These are phyloP conservation scores for Dendronephthya gigantea DNA, from an alignment of 64 coral and sea anemone genomes.

Conservation along the genomic window DNA sequence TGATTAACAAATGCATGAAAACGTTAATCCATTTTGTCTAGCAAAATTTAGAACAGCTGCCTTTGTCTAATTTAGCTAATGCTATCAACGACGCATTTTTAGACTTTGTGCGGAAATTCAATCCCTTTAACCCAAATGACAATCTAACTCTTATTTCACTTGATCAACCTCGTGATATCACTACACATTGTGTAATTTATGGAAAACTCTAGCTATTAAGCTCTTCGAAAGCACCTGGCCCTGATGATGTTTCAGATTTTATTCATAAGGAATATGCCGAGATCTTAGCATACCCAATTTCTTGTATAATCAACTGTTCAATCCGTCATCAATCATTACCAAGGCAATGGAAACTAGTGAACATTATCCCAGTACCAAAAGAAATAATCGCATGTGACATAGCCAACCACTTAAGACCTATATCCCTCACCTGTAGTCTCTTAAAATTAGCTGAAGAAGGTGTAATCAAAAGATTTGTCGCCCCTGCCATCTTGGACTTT, in stretches of 20 bases:
- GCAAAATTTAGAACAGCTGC: background rate
- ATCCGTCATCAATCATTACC: background rate
- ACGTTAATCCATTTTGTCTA: background rate
- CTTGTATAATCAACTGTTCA: background rate
- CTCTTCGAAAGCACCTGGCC: background rate
- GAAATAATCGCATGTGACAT: no score
- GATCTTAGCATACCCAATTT: background rate
- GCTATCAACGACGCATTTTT: slow-evolving; percentile 23
- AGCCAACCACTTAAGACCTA: no score
- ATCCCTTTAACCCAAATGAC: slow-evolving; percentile 5
- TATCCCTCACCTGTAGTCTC: no score
- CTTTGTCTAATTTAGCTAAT: background rate
- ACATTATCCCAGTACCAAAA: slow-evolving; percentile 26
- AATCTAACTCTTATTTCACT: background rate
- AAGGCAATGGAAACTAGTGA: slow-evolving; percentile 19
- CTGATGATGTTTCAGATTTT: background rate
- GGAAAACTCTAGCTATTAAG: background rate
- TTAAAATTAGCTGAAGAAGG: no score
- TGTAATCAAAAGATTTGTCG: no score
- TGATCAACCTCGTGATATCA: background rate
- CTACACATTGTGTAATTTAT: background rate
- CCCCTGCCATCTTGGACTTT: no score
- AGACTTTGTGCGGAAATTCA: slow-evolving; percentile 7
- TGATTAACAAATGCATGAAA: no score
- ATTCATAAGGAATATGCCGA: background rate